Evolutionary conservation across 2,113 vertebrate species (phyloP).

Genomic region (Zingel zingel): DNA sequence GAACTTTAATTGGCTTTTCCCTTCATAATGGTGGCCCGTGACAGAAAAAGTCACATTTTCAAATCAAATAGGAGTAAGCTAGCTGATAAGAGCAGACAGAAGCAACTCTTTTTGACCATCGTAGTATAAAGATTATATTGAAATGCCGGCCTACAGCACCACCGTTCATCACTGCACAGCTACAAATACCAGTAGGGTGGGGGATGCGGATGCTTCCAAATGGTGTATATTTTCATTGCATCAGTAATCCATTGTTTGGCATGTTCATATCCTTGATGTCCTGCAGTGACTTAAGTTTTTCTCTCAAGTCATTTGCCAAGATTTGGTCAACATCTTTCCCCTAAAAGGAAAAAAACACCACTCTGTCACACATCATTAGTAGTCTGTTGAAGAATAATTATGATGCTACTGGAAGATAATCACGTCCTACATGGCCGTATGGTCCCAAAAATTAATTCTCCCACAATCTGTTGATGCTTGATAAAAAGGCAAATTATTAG

Average conservation of each 20-base stretch:
- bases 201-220: background rate
- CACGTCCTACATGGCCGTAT: background rate
- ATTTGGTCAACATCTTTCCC: constrained; percentile 10
- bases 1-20: background rate
- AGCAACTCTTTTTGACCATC: background rate
- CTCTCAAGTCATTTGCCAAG: background rate
- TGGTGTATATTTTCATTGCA: background rate
- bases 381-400: constrained; percentile 9
- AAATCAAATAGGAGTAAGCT: constrained; percentile 10
- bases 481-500: constrained; percentile 7
- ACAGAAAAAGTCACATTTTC: constrained; percentile 2
- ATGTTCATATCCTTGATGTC: constrained; percentile 14
- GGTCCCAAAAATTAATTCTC: constrained; percentile 22
- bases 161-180: background rate
- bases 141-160: background rate
- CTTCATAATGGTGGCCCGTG: background rate
- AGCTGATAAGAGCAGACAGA: background rate
- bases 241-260: constrained; percentile 2
- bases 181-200: background rate
- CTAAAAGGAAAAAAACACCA: background rate
- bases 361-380: constrained; percentile 22
- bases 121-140: background rate
- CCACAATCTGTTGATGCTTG: constrained; percentile 20
- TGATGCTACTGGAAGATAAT: constrained; percentile 32
- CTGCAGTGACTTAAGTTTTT: constrained; percentile 5